Percentiles rank a stretch among this genome's conserved stretches.
Conservation (phyloP, 92 coral and sea anemone genomes). For the Palythoa grandiflora region DNA sequence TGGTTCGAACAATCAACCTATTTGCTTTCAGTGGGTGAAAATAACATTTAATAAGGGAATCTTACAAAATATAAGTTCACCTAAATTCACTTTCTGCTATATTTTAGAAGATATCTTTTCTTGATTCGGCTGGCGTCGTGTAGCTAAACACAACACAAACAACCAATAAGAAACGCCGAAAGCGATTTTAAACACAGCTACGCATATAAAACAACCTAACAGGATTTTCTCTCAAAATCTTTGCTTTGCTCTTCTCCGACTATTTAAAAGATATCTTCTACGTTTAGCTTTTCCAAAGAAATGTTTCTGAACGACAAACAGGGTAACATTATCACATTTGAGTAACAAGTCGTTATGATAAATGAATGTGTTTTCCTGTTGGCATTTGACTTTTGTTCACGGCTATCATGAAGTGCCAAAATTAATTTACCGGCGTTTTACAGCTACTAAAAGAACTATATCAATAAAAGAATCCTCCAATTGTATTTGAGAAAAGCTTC, state of each 20-base stretch:
- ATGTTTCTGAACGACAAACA: background rate
- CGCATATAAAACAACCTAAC: background rate
- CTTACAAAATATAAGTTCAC: background rate
- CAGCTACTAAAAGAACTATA: background rate
- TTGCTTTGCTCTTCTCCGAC: background rate
- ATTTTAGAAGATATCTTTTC: background rate
- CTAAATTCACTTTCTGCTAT: background rate
- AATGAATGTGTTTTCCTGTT: slow-evolving; percentile 19
- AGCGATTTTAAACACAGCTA: background rate
- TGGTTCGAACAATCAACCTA: background rate
- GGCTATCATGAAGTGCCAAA: background rate
- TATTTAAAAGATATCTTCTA: background rate
- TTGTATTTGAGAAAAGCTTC: background rate
- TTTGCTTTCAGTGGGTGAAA: background rate
- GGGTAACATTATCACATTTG: background rate
- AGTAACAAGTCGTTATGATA: background rate
- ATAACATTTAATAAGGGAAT: background rate
- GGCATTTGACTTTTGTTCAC: slow-evolving; percentile 44
- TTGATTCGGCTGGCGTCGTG: background rate
- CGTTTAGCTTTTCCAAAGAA: background rate
- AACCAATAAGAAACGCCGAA: slow-evolving; percentile 29
- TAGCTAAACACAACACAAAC: background rate
- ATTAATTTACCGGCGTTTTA: slow-evolving; percentile 3
- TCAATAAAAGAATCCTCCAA: background rate
- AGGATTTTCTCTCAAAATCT: background rate